These are phyloP conservation scores for Psococerastis gibbosa DNA, from an alignment of 2,888 invertebrate genomes.

Conservation along the genomic window DNA sequence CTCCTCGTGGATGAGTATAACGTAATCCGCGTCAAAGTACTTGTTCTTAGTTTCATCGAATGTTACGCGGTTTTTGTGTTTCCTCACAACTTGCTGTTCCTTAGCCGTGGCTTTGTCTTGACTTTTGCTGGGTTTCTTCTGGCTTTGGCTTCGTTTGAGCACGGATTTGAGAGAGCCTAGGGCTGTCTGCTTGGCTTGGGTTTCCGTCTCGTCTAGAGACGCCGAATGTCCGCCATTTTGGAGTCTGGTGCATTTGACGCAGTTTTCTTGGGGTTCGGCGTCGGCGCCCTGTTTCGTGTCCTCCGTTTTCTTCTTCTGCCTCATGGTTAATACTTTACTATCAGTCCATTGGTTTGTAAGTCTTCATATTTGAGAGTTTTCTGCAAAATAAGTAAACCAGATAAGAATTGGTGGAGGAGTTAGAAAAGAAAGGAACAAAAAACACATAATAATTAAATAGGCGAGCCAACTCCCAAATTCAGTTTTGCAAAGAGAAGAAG, in stretches of 20 bases:
- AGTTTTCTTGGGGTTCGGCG: not conserved
- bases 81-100: slow-evolving; percentile 19
- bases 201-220: not conserved
- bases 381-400: too few species aligned
- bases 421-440: too few species aligned
- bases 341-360: too few species aligned
- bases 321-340: not conserved
- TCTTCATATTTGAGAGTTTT: too few species aligned
- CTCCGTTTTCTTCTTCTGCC: slow-evolving; percentile 4
- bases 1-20: slow-evolving; percentile 75
- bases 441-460: too few species aligned
- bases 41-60: slow-evolving; percentile 80
- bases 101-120: slow-evolving; percentile 2
- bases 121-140: slow-evolving; percentile 1
- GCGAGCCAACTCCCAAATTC: too few species aligned
- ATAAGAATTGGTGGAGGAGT: too few species aligned
- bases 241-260: slow-evolving; percentile 2
- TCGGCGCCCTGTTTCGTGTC: not conserved
- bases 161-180: slow-evolving; percentile 7
- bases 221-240: slow-evolving; percentile 5
- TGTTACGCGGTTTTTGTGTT: slow-evolving; percentile 59
- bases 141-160: not conserved
- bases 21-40: slow-evolving; percentile 83
- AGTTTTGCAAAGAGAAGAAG: too few species aligned
- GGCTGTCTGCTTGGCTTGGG: not conserved